Evolutionary conservation across 2,113 vertebrate genomes (phyloP).

Genomic region (Catharus minimus): DNA sequence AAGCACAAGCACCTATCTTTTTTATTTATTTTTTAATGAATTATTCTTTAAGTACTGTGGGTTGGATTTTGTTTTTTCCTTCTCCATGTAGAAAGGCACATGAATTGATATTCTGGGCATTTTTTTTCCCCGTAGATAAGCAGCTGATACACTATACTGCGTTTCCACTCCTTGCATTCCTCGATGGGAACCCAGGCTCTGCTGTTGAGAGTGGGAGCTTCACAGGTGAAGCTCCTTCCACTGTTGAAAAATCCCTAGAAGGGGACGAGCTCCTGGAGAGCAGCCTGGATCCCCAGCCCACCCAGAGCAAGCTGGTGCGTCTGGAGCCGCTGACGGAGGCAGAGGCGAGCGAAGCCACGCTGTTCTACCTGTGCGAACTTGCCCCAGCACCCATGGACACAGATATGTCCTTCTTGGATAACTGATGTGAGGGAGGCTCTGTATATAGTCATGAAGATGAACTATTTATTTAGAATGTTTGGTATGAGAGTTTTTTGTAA

Average conservation of each 20-base stretch:
- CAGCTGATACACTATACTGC: conserved; percentile 94
- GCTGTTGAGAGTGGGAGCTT: conserved; percentile 58
- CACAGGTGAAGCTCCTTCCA: conserved; percentile 32
- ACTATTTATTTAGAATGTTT: conserved; percentile 86
- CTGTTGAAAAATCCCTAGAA: conserved; percentile 69
- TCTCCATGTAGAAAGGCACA: not conserved
- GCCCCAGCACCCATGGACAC: conserved; percentile 76
- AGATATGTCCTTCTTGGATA: conserved; percentile 78
- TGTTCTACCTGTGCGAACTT: conserved; percentile 95
- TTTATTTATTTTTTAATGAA: not conserved
- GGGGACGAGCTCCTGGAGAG: conserved; percentile 81
- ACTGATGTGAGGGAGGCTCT: conserved; percentile 58
- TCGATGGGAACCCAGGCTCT: conserved; percentile 82
- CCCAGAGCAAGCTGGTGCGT: conserved; percentile 87
- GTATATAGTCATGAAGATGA: conserved; percentile 83
- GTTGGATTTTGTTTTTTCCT: not conserved
- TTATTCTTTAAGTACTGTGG: not conserved
- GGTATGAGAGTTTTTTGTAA: conserved; percentile 77
- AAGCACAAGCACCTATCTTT: not conserved
- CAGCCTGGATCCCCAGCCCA: conserved; percentile 66
- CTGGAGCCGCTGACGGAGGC: conserved; percentile 93
- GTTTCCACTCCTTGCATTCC: conserved; percentile 88
- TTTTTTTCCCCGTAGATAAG: conserved; percentile 76
- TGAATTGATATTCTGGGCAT: not conserved
- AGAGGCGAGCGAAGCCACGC: conserved; percentile 87